These are phyloP conservation scores for Hippasteria phrygiana DNA, from an alignment of 53 echinoderm and acorn worm genomes.

Conservation along the genomic window DNA sequence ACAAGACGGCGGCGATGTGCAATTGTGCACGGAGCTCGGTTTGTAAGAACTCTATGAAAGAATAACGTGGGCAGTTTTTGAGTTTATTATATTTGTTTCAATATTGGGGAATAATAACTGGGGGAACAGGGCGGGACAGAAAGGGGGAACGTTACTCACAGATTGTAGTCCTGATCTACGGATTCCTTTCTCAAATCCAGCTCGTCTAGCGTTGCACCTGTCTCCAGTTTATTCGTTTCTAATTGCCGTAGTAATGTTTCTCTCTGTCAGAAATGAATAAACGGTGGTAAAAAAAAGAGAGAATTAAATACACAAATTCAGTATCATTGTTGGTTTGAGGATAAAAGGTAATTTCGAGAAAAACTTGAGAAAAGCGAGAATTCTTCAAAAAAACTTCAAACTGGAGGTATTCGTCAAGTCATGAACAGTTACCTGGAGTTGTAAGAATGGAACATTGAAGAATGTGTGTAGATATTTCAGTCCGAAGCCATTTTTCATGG, in stretches of 20 bases:
- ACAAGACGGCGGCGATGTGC: no score
- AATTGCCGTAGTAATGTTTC: conserved; percentile 93
- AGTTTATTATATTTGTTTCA: no score
- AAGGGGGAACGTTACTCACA: conserved; percentile 70
- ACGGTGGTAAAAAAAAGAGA: background rate
- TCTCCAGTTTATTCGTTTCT: conserved; percentile 87
- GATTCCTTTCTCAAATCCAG: conserved; percentile 87
- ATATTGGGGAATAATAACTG: no score
- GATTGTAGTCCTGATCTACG: conserved; percentile 90
- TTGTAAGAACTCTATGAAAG: no score
- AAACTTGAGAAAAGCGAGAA: background rate
- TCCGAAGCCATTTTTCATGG: conserved; percentile 98
- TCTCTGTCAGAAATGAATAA: conserved; percentile 67
- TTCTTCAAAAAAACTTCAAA: background rate
- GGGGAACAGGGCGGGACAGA: background rate
- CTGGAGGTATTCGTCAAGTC: background rate
- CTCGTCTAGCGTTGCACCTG: conserved; percentile 84
- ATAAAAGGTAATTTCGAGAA: background rate
- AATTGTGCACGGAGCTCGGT: no score
- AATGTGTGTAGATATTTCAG: conserved; percentile 95
- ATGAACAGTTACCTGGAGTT: conserved; percentile 76
- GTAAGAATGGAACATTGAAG: conserved; percentile 98
- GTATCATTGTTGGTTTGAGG: no score
- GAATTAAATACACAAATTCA: no score
- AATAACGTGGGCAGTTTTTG: no score